Conservation (phyloP, 2,113 vertebrate genomes). For the Lipotes vexillifer region DNA sequence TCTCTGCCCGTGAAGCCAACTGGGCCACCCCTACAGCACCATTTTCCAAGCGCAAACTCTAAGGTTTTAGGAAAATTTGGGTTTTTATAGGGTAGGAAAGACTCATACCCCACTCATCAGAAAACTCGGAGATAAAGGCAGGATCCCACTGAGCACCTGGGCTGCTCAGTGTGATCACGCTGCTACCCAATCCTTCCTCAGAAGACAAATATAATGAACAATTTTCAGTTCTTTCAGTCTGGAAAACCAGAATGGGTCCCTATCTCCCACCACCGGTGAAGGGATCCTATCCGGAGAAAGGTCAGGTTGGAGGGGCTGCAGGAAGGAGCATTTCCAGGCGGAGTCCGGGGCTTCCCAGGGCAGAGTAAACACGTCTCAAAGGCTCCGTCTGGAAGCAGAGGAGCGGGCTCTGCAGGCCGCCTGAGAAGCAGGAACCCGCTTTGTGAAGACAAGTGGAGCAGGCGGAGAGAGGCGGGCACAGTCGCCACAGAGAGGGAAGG, state of each 20-base stretch:
- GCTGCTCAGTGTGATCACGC: too few relatives aligned
- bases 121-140: not conserved
- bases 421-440: not conserved
- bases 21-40: fast-evolving
- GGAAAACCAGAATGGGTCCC: not conserved
- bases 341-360: not conserved
- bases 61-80: not conserved
- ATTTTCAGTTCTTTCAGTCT: not conserved
- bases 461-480: not conserved
- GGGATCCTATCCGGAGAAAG: not conserved
- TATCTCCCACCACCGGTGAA: not conserved
- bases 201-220: not conserved
- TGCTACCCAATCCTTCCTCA: not conserved
- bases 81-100: not conserved
- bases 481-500: not conserved
- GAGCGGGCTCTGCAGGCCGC: not conserved
- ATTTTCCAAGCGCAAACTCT: not conserved
- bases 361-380: too few relatives aligned
- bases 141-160: not conserved
- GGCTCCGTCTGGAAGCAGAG: not conserved
- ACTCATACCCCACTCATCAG: not conserved
- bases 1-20: not conserved
- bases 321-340: not conserved
- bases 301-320: too few relatives aligned
- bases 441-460: not conserved